phyloP scores from a whole-genome alignment of 2,797 vertebrate genomes.

The Rhinogobio ventralis region DNA sequence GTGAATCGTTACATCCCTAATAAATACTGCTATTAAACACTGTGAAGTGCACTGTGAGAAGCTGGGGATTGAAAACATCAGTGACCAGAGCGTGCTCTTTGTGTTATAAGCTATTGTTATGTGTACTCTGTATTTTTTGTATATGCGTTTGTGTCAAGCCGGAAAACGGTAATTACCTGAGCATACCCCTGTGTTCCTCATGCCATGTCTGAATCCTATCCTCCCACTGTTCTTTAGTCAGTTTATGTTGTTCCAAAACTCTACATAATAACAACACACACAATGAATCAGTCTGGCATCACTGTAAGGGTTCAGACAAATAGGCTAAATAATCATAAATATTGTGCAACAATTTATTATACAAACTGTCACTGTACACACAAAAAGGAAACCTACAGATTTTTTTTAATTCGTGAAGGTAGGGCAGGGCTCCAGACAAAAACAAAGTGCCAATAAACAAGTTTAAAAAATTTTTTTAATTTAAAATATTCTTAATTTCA shows the following conservation, averaged over 20 bases:
- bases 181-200: conserved; percentile 93
- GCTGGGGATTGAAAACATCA: conserved; percentile 26
- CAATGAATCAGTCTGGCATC: not conserved
- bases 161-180: conserved; percentile 80
- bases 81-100: not conserved
- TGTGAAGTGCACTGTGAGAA: not conserved
- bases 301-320: not conserved
- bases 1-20: too few species aligned
- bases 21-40: conserved; percentile 8
- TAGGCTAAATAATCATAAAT: not conserved
- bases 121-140: not conserved
- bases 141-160: not conserved
- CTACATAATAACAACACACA: conserved; percentile 68
- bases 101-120: not conserved
- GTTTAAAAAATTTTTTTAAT: too few species aligned
- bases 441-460: too few species aligned
- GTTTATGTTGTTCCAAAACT: conserved; percentile 96
- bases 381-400: not conserved
- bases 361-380: not conserved
- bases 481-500: too few species aligned
- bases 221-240: conserved; percentile 98
- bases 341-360: not conserved
- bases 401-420: not conserved
- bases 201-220: conserved; percentile 98
- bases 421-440: too few species aligned